Evolutionary conservation across 2,113 vertebrate genomes (phyloP).

Genomic region (Ranitomeya variabilis): DNA sequence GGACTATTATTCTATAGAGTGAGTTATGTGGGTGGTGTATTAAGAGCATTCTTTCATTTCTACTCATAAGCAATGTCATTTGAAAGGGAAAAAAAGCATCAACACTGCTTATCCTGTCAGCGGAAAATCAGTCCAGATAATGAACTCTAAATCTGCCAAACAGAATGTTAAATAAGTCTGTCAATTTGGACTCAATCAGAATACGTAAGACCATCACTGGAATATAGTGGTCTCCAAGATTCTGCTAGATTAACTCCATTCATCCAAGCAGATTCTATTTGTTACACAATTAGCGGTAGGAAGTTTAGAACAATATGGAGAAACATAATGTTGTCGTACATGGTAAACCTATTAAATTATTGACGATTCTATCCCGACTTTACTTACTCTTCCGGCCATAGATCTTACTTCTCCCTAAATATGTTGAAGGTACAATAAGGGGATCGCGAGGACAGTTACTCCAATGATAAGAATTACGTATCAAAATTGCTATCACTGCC

Average conservation of each 20-base stretch:
- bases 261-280: constrained; percentile 9
- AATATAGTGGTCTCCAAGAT: neutral
- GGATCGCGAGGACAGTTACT: neutral
- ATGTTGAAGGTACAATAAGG: neutral
- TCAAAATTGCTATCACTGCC: no score
- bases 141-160: constrained; percentile 44
- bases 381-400: neutral
- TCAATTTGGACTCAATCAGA: constrained; percentile 36
- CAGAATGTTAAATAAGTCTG: constrained; percentile 40
- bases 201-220: constrained; percentile 26
- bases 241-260: constrained; percentile 17
- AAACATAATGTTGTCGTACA: neutral
- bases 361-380: neutral
- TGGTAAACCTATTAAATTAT: neutral
- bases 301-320: neutral
- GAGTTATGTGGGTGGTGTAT: constrained; percentile 12
- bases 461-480: no score
- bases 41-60: neutral
- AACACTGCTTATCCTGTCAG: constrained; percentile 42
- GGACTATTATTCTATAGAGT: constrained; percentile 17
- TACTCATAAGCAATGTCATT: constrained; percentile 27
- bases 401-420: neutral
- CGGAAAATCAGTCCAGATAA: constrained; percentile 38
- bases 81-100: constrained; percentile 25
- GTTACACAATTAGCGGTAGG: neutral